Percentiles rank a stretch among this genome's conserved stretches.
These are phyloP conservation scores for Empis livida DNA, from an alignment of 2,888 invertebrate species.

Conservation along the genomic window DNA sequence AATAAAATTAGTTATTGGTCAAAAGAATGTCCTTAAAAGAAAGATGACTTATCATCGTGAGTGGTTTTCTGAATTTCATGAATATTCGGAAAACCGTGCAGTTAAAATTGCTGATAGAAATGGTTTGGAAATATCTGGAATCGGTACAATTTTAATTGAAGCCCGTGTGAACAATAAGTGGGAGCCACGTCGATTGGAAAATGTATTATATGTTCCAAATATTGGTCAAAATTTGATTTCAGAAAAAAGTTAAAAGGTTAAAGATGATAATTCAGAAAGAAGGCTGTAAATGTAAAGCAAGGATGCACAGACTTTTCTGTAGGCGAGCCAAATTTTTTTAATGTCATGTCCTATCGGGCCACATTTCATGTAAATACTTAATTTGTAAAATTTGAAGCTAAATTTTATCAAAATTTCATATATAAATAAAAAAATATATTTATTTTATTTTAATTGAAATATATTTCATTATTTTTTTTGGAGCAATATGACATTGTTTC, in stretches of 20 bases:
- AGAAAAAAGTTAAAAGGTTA: constrained; percentile 4
- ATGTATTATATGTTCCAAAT: constrained; percentile 12
- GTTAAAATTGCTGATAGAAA: constrained; percentile 8
- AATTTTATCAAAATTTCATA: too few relatives aligned
- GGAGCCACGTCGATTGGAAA: constrained; percentile 4
- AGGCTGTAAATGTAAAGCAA: too few relatives aligned
- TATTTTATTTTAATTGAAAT: too few relatives aligned
- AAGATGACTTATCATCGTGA: constrained; percentile 12
- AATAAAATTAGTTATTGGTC: too few relatives aligned
- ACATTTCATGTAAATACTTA: too few relatives aligned
- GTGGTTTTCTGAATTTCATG: constrained; percentile 8
- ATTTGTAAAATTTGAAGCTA: too few relatives aligned
- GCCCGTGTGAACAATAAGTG: constrained; percentile 7
- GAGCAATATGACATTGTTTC: too few relatives aligned
- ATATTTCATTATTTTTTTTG: too few relatives aligned
- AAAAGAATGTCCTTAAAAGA: background rate
- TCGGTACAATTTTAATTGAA: constrained; percentile 7
- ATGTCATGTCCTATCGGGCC: too few relatives aligned
- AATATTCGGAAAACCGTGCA: constrained; percentile 2
- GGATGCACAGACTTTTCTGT: too few relatives aligned
- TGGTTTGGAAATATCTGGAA: constrained; percentile 4
- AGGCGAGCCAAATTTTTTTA: too few relatives aligned
- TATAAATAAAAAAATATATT: too few relatives aligned
- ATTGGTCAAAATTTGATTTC: constrained; percentile 13
- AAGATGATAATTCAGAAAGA: constrained; percentile 5